Conservation (phyloP, 2,888 invertebrate species). For the Cinara cedri region DNA sequence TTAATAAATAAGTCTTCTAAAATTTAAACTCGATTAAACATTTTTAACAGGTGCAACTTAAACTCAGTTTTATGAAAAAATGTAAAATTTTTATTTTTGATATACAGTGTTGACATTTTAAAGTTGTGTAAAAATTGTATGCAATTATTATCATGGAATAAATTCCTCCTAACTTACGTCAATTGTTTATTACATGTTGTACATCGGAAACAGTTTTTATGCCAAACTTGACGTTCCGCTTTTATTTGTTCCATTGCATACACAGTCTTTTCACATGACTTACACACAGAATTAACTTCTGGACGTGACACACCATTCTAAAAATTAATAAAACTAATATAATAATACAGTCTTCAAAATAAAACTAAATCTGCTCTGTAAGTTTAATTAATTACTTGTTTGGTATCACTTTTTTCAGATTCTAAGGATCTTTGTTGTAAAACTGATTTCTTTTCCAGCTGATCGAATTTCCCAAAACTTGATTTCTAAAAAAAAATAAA, state of each 20-base stretch:
- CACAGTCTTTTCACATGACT: constrained; percentile 84
- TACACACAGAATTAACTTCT: constrained; percentile 67
- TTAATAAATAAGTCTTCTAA: no score
- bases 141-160: no score
- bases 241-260: constrained; percentile 97
- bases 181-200: constrained; percentile 90
- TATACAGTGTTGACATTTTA: no score
- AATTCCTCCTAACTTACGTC: constrained; percentile 71
- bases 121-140: no score
- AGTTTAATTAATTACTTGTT: constrained; percentile 30
- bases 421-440: constrained; percentile 72
- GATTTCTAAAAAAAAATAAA: constrained; percentile 68
- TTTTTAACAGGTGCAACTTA: no score
- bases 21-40: no score
- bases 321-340: neutral
- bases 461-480: constrained; percentile 78
- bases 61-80: no score
- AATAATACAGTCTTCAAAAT: neutral
- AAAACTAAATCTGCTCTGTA: neutral
- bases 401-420: constrained; percentile 65
- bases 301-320: constrained; percentile 51
- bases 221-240: constrained; percentile 88
- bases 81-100: no score
- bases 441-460: constrained; percentile 72
- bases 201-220: constrained; percentile 94